These are phyloP conservation scores for Auanema sp. DNA, from an alignment of 2,888 invertebrate species.

Conservation along the genomic window DNA sequence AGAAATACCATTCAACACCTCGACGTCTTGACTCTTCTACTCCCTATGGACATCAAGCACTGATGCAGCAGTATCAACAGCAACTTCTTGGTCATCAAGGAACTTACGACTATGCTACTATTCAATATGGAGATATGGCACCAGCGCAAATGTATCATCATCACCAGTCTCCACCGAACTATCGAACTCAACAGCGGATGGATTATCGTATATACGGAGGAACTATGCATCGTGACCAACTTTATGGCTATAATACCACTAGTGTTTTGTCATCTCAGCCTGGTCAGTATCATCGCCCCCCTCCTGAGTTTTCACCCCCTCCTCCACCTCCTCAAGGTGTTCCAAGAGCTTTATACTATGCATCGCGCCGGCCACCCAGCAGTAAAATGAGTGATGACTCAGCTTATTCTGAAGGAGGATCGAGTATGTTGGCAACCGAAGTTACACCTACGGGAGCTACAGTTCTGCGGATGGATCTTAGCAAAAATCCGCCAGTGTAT, in stretches of 20 bases:
- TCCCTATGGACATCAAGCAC: slow-evolving; percentile 24
- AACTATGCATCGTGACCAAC: slow-evolving; percentile 13
- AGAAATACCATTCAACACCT: slow-evolving; percentile 30
- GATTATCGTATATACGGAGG: slow-evolving; percentile 14
- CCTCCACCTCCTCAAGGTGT: slow-evolving; percentile 27
- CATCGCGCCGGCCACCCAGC: slow-evolving; percentile 34
- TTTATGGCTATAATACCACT: slow-evolving; percentile 2
- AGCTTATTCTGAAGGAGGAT: slow-evolving; percentile 52
- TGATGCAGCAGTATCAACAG: slow-evolving; percentile 30
- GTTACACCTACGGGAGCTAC: slow-evolving; percentile 45
- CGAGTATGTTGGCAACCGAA: slow-evolving; percentile 43
- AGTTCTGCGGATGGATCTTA: slow-evolving; percentile 47
- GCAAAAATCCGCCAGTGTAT: slow-evolving; percentile 23
- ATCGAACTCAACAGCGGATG: slow-evolving; percentile 23
- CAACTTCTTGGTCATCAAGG: slow-evolving; percentile 28
- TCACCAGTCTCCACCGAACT: slow-evolving; percentile 35
- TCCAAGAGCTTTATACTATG: slow-evolving; percentile 18
- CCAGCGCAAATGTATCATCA: slow-evolving; percentile 32
- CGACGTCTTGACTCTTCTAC: slow-evolving; percentile 24
- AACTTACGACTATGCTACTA: slow-evolving; percentile 53
- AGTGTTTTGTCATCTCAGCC: not conserved
- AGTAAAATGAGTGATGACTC: slow-evolving; percentile 52
- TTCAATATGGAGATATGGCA: slow-evolving; percentile 52
- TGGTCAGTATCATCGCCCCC: slow-evolving; percentile 31
- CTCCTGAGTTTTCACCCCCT: slow-evolving; percentile 40